Evolutionary conservation across 35 echinoderm and acorn worm species (phyloP).

Genomic region (Apostichopus parvimensis): DNA sequence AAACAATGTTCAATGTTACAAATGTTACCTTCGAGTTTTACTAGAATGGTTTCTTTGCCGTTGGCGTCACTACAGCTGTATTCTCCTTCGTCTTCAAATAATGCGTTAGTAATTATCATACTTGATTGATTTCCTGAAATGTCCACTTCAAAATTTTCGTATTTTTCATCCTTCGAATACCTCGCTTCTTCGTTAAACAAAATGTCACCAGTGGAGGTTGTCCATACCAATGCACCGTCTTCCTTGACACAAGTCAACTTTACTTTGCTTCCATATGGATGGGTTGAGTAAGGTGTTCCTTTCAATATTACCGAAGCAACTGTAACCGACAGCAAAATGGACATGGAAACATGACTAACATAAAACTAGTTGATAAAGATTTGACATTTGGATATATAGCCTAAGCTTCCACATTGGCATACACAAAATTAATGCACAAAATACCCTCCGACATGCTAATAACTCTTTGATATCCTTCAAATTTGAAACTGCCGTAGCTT

Average conservation of each 20-base stretch:
- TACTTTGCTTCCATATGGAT: not conserved
- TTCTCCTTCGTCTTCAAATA: not conserved
- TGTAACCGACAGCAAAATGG: not conserved
- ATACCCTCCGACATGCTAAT: too few relatives aligned
- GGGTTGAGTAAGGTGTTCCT: not conserved
- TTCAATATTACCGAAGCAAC: not conserved
- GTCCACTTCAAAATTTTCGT: not conserved
- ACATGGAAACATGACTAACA: too few relatives aligned
- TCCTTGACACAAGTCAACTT: not conserved
- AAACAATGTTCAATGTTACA: too few relatives aligned
- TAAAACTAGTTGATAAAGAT: too few relatives aligned
- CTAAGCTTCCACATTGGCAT: too few relatives aligned
- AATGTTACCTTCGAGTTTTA: not conserved
- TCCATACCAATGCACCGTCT: not conserved
- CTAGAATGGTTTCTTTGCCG: not conserved
- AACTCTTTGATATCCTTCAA: too few relatives aligned
- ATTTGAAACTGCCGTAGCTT: too few relatives aligned
- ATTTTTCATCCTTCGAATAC: not conserved
- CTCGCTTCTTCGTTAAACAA: not conserved
- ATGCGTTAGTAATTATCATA: not conserved
- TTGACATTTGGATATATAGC: too few relatives aligned
- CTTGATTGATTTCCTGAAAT: not conserved
- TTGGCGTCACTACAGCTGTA: not conserved
- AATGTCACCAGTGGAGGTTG: not conserved
- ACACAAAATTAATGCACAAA: too few relatives aligned